Conservation (phyloP, 2,113 vertebrate genomes). For the Brienomyrus brachyistius region DNA sequence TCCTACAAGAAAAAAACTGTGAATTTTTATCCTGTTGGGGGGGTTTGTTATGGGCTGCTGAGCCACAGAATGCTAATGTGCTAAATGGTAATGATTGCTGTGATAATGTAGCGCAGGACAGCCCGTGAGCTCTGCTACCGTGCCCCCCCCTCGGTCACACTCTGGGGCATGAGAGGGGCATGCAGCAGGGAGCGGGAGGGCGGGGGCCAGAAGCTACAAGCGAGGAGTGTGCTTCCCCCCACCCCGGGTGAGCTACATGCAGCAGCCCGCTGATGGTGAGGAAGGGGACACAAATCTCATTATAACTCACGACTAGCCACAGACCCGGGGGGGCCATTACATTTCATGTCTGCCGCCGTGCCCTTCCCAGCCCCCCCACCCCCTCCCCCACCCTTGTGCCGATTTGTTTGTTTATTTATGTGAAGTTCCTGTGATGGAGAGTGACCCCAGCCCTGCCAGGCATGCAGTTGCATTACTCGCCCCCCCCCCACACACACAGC, state of each 20-base stretch:
- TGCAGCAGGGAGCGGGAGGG: neutral
- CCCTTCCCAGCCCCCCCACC: neutral
- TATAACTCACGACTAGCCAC: neutral
- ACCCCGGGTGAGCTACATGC: neutral
- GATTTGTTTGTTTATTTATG: neutral
- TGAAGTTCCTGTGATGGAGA: no score
- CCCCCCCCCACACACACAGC: no score
- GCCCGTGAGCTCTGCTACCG: no score
- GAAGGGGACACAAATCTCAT: neutral
- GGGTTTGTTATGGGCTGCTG: conserved; percentile 12
- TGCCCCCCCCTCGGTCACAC: neutral
- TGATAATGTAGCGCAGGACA: neutral
- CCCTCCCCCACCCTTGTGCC: neutral
- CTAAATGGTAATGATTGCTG: conserved; percentile 5
- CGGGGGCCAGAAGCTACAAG: neutral
- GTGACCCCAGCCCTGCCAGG: no score
- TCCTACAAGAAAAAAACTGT: conserved; percentile 22
- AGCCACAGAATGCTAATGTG: conserved; percentile 28
- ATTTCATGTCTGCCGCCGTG: neutral
- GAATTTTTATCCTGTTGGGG: conserved; percentile 29
- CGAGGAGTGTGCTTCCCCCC: neutral
- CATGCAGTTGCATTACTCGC: no score
- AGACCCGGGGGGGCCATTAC: neutral
- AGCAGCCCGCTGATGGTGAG: neutral
- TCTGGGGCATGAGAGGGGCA: neutral